phyloP scores from a whole-genome alignment of 2,797 vertebrate species.

The Rhodeus uyekii region DNA sequence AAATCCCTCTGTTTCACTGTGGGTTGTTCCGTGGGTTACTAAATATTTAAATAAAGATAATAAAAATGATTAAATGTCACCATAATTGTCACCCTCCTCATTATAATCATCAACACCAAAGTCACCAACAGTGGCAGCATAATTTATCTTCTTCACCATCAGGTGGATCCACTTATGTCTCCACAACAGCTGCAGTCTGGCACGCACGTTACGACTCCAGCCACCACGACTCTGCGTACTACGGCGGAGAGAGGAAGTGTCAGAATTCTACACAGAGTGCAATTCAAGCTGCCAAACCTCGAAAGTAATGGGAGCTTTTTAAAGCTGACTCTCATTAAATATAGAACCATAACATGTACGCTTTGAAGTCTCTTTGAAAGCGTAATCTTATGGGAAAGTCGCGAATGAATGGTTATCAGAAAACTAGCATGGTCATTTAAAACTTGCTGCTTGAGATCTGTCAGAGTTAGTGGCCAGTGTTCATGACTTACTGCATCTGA shows the following conservation, averaged over 20 bases:
- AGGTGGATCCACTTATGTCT: constrained; percentile 22
- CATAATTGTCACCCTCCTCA: constrained; percentile 1
- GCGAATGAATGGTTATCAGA: constrained; percentile 49
- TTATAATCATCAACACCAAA: constrained; percentile 21
- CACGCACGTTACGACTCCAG: neutral
- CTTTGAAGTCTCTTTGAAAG: constrained; percentile 66
- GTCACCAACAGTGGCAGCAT: constrained; percentile 25
- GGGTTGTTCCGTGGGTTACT: neutral
- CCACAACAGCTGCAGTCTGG: constrained; percentile 45
- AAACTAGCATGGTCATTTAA: constrained; percentile 25
- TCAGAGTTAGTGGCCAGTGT: neutral
- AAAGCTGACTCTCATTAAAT: constrained; percentile 74
- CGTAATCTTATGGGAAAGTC: constrained; percentile 64
- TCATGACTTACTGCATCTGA: neutral
- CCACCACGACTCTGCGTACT: constrained; percentile 62
- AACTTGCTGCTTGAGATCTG: constrained; percentile 34
- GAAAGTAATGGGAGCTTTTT: constrained; percentile 74
- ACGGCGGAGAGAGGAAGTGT: constrained; percentile 67
- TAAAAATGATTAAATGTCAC: constrained; percentile 9
- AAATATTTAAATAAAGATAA: constrained; percentile 24
- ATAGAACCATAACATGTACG: constrained; percentile 69
- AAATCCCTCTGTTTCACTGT: neutral
- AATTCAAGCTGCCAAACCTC: constrained; percentile 72
- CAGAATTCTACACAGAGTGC: constrained; percentile 73
- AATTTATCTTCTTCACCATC: constrained; percentile 26